Percentiles rank a stretch among this genome's conserved stretches.
Evolutionary conservation across 1,140 invertebrate species (phyloP).

Genomic region (Rhyacophila brunnea): DNA sequence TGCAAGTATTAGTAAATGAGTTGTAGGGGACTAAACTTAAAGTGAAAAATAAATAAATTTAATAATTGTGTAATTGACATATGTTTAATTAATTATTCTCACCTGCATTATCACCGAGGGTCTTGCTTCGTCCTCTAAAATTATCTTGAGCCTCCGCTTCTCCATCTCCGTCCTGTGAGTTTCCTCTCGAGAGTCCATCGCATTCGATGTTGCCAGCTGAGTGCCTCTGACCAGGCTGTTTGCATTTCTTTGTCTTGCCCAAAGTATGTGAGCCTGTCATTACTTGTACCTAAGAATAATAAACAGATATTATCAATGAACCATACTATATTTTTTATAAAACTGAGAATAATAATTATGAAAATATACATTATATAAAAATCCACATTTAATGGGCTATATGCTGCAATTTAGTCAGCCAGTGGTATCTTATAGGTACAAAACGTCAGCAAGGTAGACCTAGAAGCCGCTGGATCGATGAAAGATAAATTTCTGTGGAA

Average conservation of each 20-base stretch:
- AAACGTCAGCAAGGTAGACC: too few relatives aligned
- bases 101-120: constrained; percentile 80
- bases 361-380: too few relatives aligned
- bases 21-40: too few relatives aligned
- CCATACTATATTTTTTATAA: too few relatives aligned
- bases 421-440: too few relatives aligned
- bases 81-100: constrained; percentile 37
- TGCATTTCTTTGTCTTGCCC: constrained; percentile 70
- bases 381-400: too few relatives aligned
- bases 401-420: too few relatives aligned
- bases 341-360: too few relatives aligned
- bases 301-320: too few relatives aligned
- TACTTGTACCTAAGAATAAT: constrained; percentile 53
- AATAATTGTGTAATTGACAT: not conserved
- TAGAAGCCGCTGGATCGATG: too few relatives aligned
- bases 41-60: not conserved
- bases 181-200: constrained; percentile 66
- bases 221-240: constrained; percentile 72
- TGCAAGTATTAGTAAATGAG: too few relatives aligned
- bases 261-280: constrained; percentile 69
- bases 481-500: too few relatives aligned
- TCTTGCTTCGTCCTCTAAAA: constrained; percentile 86
- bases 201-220: constrained; percentile 88
- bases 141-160: constrained; percentile 55
- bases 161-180: constrained; percentile 54